phyloP scores from a whole-genome alignment of 2,888 invertebrate genomes.

The Mesorhabditis spiculigera region DNA sequence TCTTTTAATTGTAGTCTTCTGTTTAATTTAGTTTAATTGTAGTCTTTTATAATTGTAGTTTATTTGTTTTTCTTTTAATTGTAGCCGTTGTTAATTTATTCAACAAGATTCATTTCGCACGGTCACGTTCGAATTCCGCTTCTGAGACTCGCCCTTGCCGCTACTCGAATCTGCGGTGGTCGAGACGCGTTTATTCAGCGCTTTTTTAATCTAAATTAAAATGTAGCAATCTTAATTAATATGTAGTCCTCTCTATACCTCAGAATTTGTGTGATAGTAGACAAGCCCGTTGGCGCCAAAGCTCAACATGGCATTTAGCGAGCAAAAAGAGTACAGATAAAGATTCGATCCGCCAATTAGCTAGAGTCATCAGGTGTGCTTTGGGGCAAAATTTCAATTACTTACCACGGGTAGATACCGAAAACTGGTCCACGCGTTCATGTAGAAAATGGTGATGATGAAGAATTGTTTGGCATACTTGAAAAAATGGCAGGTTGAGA shows the following conservation, averaged over 20 bases:
- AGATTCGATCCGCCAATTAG: background rate
- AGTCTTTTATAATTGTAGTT: too few species aligned
- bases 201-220: too few species aligned
- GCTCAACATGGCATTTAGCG: background rate
- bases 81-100: too few species aligned
- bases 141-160: too few species aligned
- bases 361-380: background rate
- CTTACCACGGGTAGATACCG: background rate
- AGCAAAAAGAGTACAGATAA: background rate
- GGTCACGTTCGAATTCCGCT: too few species aligned
- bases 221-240: too few species aligned
- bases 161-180: too few species aligned
- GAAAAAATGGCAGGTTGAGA: background rate
- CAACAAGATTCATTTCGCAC: too few species aligned
- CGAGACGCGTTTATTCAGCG: too few species aligned
- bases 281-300: slow-evolving; percentile 6
- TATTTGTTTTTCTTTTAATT: too few species aligned
- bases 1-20: too few species aligned
- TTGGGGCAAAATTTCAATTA: background rate
- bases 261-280: slow-evolving; percentile 3
- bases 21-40: too few species aligned
- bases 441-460: background rate
- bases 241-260: background rate
- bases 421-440: slow-evolving; percentile 2
- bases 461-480: slow-evolving; percentile 4